Conservation (phyloP, 2,888 invertebrate species). For the Hirtodrosophila cameraria region DNA sequence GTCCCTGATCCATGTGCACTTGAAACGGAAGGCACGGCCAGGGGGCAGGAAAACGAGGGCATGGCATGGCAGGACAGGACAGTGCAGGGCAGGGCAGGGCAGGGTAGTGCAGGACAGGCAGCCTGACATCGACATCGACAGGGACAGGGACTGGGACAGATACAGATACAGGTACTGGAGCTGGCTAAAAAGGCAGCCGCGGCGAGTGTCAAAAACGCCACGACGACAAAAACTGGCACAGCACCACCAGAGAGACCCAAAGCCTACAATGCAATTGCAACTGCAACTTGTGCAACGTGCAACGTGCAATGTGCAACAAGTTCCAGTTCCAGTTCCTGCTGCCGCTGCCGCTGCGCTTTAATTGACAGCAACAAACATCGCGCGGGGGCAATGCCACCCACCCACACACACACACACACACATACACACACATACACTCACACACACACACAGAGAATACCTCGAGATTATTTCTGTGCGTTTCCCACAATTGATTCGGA, state of each 20-base stretch:
- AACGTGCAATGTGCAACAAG: constrained; percentile 54
- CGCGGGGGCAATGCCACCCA: constrained; percentile 71
- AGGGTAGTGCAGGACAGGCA: constrained; percentile 1
- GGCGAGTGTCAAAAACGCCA: constrained; percentile 70
- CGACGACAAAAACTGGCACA: constrained; percentile 66
- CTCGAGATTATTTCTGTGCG: constrained; percentile 69
- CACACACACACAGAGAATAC: constrained; percentile 12
- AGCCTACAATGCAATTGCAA: constrained; percentile 49
- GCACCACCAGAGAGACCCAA: constrained; percentile 21
- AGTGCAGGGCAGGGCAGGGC: background rate
- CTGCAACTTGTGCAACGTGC: constrained; percentile 59
- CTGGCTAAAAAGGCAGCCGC: constrained; percentile 60
- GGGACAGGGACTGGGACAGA: constrained; percentile 4
- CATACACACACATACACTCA: background rate
- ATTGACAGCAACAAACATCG: constrained; percentile 76
- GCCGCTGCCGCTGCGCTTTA: constrained; percentile 59
- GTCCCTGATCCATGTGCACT: constrained; percentile 69
- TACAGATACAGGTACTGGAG: background rate
- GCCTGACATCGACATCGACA: constrained; percentile 29
- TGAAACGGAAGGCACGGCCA: constrained; percentile 70
- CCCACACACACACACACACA: constrained; percentile 46
- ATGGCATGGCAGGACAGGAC: background rate
- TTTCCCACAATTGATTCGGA: constrained; percentile 78
- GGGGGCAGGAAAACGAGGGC: background rate
- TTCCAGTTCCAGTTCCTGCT: constrained; percentile 72